These are phyloP conservation scores for Eristalis pertinax DNA, from an alignment of 2,888 invertebrate genomes.

Conservation along the genomic window DNA sequence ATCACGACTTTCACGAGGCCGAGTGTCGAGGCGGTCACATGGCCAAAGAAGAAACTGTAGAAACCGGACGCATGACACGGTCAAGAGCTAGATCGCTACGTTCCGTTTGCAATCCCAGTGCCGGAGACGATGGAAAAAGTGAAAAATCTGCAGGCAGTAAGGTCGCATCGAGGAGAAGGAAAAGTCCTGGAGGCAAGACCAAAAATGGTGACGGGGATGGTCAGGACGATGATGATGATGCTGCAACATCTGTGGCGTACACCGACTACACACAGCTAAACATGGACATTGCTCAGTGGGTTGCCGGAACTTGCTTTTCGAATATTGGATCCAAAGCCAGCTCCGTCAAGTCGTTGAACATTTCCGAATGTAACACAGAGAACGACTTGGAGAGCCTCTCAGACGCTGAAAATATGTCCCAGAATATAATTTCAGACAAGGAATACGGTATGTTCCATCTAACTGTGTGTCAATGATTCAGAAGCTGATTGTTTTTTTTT, in stretches of 20 bases:
- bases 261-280: constrained; percentile 15
- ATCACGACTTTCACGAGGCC: constrained; percentile 59
- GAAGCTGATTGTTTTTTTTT: neutral
- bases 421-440: constrained; percentile 26
- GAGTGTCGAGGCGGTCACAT: constrained; percentile 52
- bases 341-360: neutral
- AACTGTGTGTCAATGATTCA: too few species aligned
- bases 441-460: constrained; percentile 41
- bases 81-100: constrained; percentile 7
- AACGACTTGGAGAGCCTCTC: neutral
- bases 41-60: constrained; percentile 23
- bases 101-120: neutral
- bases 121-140: neutral
- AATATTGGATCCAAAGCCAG: constrained; percentile 1
- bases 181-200: neutral
- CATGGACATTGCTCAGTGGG: constrained; percentile 45
- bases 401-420: neutral
- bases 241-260: constrained; percentile 13
- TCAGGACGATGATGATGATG: constrained; percentile 21
- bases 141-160: neutral
- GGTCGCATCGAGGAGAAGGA: neutral
- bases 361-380: neutral
- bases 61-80: constrained; percentile 37
- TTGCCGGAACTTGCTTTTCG: constrained; percentile 40
- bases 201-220: neutral